These are phyloP conservation scores for Cancer borealis DNA, from an alignment of 2,888 invertebrate species.

Conservation along the genomic window DNA sequence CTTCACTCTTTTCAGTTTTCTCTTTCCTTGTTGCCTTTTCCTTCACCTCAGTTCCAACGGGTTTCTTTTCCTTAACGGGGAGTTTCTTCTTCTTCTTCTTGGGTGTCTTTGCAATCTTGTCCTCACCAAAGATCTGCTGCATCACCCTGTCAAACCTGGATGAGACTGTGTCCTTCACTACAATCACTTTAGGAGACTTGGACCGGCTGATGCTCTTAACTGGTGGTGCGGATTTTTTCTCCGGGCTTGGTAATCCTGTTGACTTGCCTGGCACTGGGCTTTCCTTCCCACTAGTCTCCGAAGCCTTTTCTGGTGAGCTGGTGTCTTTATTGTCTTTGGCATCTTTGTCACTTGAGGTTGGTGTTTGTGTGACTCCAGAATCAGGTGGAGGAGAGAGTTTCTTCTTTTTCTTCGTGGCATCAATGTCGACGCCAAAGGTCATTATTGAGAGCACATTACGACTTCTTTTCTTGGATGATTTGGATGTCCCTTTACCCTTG, in stretches of 20 bases:
- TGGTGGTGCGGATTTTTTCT: not conserved
- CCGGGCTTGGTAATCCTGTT: not conserved
- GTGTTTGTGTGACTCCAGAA: not conserved
- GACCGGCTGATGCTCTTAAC: not conserved
- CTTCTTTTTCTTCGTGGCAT: not conserved
- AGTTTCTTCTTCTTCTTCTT: constrained; percentile 51
- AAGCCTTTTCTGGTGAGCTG: not conserved
- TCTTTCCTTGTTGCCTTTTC: not conserved
- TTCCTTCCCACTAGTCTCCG: not conserved
- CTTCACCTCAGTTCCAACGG: not conserved
- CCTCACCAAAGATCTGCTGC: constrained; percentile 66
- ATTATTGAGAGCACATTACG: not conserved
- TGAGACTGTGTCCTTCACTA: constrained; percentile 32
- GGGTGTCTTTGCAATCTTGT: constrained; percentile 5
- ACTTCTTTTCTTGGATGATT: not conserved
- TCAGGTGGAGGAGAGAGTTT: not conserved
- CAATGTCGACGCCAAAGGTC: constrained; percentile 22
- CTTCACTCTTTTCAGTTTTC: not conserved
- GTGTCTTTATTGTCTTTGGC: not conserved
- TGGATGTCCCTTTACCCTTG: not conserved
- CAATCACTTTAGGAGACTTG: not conserved
- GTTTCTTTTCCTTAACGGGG: not conserved
- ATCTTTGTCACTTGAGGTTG: not conserved
- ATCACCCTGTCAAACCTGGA: constrained; percentile 60
- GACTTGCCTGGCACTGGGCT: not conserved